Evolutionary conservation across 2,888 invertebrate species (phyloP), one percentile per base, ranked within the genome.

Genomic region (Mycalesis mineus): DNA sequence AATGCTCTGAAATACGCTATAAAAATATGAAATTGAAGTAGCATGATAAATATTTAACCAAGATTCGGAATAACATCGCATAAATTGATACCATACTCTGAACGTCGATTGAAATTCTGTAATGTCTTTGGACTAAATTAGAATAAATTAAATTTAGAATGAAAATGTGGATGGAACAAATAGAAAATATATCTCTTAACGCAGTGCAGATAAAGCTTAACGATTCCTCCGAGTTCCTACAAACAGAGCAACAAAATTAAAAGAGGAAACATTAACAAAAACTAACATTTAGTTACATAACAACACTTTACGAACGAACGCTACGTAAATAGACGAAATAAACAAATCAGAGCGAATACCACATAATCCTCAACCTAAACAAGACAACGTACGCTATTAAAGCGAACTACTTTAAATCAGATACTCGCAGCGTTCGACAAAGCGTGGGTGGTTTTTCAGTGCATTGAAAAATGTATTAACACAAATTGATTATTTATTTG

Each of bases 301-400:
- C 29, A 29, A 31, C 15, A 39, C 28, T 45, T 22, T 37, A 45
- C 29, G 14, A 36, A 36, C 33, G 17, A 41, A 41, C 48, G 15
- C 22, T 42, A 48, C 40, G 45, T 28, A 53, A 39, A 55, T 55
- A 52, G 52, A 42, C 7, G 52, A 45, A 41, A 53, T 51, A 62
- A 59, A 51, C 59, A 59, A 54, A 37, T 50, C n/a, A 14, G 22
- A 54, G 47, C 51, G 31, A 29, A 57, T 42, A 51, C 50, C 59
- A 42, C 33, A 37, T 62, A 57, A 57, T 57, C 37, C 54, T 47
- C 37, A 51, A 49, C 22, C 36, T 53, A 44, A 52, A 55, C 58
- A 50, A 50, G 53, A 45, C 37, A 14, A 42, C 44, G 44, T 44
- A 47, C 49, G 48, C 42, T 15, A 56, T 59, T 51, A 54, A 57